A percentile compares a stretch with the other conserved stretches of the same genome.
Conservation (phyloP, 2,888 invertebrate genomes). For the Zygogramma bicolorata region DNA sequence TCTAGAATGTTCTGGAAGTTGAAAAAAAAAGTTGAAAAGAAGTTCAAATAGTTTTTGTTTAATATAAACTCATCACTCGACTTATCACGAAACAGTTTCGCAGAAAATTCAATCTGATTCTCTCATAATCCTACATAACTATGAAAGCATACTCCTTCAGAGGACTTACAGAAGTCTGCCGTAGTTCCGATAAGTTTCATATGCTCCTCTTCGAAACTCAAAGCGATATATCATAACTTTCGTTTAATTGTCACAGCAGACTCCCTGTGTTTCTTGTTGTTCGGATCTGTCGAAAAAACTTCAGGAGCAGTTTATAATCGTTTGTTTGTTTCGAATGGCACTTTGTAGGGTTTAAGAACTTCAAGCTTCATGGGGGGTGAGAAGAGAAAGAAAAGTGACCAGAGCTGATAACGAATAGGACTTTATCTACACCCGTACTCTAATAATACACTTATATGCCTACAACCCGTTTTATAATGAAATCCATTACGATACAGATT, state of each 20-base stretch:
- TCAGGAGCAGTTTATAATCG: neutral
- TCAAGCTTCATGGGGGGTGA: neutral
- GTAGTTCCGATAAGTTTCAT: neutral
- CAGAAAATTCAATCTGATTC: no score
- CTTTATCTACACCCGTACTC: no score
- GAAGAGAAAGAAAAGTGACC: neutral
- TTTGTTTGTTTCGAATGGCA: constrained; percentile 5
- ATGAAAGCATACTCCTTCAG: neutral
- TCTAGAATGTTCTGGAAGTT: no score
- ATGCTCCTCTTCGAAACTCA: constrained; percentile 1
- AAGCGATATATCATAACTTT: constrained; percentile 14
- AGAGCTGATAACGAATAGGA: neutral
- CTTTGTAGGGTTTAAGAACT: neutral
- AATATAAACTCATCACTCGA: no score
- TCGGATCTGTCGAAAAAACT: neutral
- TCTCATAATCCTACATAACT: neutral
- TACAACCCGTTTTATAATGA: no score
- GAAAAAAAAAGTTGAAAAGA: no score
- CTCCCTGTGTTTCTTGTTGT: neutral
- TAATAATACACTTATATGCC: no score
- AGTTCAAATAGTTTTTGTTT: no score
- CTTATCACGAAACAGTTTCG: no score
- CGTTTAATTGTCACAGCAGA: neutral
- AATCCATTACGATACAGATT: no score
- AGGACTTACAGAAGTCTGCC: neutral